Evolutionary conservation across 2,888 invertebrate genomes (phyloP), one percentile per base, ranked within the genome.

Genomic region (Meghimatium bilineatum): DNA sequence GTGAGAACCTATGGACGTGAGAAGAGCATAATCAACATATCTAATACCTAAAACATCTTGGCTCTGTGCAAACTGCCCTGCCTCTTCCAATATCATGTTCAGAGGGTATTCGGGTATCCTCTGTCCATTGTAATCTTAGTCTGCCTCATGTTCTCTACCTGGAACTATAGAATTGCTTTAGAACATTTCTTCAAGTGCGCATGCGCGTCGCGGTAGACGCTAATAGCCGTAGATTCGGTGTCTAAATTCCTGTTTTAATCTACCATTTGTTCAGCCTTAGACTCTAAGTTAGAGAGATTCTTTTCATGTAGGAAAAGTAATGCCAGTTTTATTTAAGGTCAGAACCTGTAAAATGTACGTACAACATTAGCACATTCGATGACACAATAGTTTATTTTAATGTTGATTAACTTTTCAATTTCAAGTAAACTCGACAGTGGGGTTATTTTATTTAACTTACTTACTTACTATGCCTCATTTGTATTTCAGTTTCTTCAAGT

Each of bases 141-240:
- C n/a, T n/a, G n/a, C n/a, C n/a, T n/a, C n/a, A n/a, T n/a, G n/a
- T n/a, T n/a, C n/a, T n/a, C n/a, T n/a, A n/a, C n/a, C n/a, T n/a
- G n/a, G n/a, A n/a, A n/a, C n/a, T n/a, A n/a, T n/a, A n/a, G n/a
- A n/a, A n/a, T n/a, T n/a, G n/a, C n/a, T n/a, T n/a, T n/a, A n/a
- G n/a, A n/a, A n/a, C n/a, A n/a, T n/a, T n/a, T n/a, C 44, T 44
- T 26, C 34, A 83, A 38, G n/a, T 82, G 85, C 87, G 86, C 87
- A 85, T 84, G 87, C 82, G 78, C 85, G 87, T 87, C 76, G 86
- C 79, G 82, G 80, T 71, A 83, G 87, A 87, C 87, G 86, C 87
- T 60, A 49, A 8, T 14, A 29, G 5, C 0, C 20, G 17, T 44
- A 78, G 0, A n/a, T 78, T 67, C 78, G 78, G 67, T 44, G 17